Evolutionary conservation across 2,888 invertebrate genomes (phyloP).

Genomic region (Rugalucina vietnamica): DNA sequence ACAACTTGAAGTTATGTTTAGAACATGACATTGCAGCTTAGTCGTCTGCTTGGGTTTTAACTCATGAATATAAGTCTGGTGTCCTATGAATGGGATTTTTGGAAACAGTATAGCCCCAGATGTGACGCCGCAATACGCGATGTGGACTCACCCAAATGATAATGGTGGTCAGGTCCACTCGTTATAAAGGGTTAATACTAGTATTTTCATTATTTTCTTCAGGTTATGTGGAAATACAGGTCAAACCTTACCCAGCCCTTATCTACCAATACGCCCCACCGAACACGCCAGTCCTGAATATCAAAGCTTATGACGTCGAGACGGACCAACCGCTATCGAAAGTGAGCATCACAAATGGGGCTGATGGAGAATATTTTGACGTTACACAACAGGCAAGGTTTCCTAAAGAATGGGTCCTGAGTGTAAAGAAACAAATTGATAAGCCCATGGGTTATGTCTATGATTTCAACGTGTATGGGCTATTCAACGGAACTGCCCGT

Average conservation of each 20-base stretch:
- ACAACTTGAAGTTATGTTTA: no score
- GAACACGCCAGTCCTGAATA: slow-evolving; percentile 64
- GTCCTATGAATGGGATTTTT: no score
- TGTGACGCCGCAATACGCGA: no score
- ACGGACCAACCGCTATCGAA: slow-evolving; percentile 56
- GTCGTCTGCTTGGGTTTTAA: no score
- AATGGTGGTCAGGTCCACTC: no score
- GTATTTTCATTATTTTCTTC: neutral
- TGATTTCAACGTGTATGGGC: slow-evolving; percentile 65
- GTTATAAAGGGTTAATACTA: no score
- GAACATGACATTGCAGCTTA: no score
- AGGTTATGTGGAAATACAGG: slow-evolving; percentile 42
- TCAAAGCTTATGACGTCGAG: slow-evolving; percentile 64
- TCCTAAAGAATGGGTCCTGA: slow-evolving; percentile 57
- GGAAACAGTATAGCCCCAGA: no score
- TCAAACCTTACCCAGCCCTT: slow-evolving; percentile 69
- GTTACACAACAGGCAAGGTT: slow-evolving; percentile 42
- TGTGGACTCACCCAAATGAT: no score
- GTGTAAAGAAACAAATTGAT: slow-evolving; percentile 63
- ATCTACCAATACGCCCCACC: slow-evolving; percentile 67
- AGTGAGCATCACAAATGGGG: slow-evolving; percentile 51
- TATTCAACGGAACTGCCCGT: slow-evolving; percentile 34
- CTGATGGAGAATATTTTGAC: slow-evolving; percentile 63
- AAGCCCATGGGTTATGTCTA: slow-evolving; percentile 65
- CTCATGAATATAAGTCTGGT: no score